Percentiles rank a stretch among this genome's conserved stretches.
phyloP scores from a whole-genome alignment of 2,797 vertebrate species.

The Gobionotothen gibberifrons region DNA sequence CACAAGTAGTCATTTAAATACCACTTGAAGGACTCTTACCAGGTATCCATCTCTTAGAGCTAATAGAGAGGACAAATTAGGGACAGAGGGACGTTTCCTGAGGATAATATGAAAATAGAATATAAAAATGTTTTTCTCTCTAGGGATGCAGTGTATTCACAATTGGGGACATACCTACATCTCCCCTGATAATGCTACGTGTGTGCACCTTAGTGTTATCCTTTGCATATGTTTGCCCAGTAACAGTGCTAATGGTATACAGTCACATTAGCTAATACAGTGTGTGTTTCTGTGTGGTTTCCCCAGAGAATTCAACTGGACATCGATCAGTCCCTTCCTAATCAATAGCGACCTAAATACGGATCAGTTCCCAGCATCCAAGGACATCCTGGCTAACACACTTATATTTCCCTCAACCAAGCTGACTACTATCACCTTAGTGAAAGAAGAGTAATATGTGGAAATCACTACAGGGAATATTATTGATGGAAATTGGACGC shows the following conservation, averaged over 20 bases:
- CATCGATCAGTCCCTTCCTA: constrained; percentile 21
- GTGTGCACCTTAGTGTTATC: not conserved
- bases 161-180: too few species aligned
- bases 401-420: not conserved
- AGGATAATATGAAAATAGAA: not conserved
- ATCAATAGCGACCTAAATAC: constrained; percentile 32
- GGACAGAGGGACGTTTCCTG: not conserved
- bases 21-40: constrained; percentile 16
- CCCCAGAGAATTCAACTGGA: constrained; percentile 4
- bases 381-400: constrained; percentile 16
- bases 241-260: not conserved
- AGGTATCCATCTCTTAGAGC: constrained; percentile 3
- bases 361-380: constrained; percentile 31
- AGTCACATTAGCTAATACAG: not conserved
- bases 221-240: not conserved
- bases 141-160: not conserved
- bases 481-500: not conserved
- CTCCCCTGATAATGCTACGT: not conserved
- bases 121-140: not conserved
- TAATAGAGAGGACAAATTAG: not conserved
- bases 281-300: not conserved
- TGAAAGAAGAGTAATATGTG: not conserved
- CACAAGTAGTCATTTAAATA: constrained; percentile 43
- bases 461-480: not conserved
- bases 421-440: not conserved